Percentiles rank a stretch among this genome's conserved stretches.
phyloP scores from a whole-genome alignment of 1,140 invertebrate species.

The Zaprionus camerounensis region DNA sequence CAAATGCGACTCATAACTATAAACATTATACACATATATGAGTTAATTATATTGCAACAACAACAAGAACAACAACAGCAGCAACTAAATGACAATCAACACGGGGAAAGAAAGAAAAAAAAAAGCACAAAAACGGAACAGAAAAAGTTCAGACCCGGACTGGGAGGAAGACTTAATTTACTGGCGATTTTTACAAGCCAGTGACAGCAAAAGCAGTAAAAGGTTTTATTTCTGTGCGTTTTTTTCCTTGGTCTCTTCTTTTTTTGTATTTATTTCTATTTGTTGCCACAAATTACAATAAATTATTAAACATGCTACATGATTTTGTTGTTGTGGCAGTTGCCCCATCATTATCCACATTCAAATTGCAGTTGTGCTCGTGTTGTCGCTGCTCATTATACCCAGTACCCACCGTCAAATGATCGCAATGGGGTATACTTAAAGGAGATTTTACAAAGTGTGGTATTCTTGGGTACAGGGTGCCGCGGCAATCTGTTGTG shows the following conservation, averaged over 20 bases:
- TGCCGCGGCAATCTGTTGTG: not conserved
- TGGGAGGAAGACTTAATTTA: constrained; percentile 58
- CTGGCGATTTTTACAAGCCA: constrained; percentile 55
- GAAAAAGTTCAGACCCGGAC: constrained; percentile 5
- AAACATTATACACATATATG: constrained; percentile 79
- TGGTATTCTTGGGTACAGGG: not conserved
- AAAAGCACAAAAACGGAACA: constrained; percentile 18
- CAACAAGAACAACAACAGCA: constrained; percentile 18
- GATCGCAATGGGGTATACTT: not conserved
- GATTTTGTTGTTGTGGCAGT: constrained; percentile 33
- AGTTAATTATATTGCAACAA: constrained; percentile 76
- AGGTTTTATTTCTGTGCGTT: constrained; percentile 23
- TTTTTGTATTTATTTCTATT: constrained; percentile 26
- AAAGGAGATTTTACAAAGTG: not conserved
- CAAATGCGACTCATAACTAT: constrained; percentile 64
- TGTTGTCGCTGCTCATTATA: constrained; percentile 4
- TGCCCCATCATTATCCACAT: constrained; percentile 64
- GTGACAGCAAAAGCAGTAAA: constrained; percentile 24
- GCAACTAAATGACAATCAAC: constrained; percentile 51
- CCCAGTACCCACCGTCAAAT: not conserved
- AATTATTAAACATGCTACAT: constrained; percentile 79
- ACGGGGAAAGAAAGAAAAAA: constrained; percentile 10
- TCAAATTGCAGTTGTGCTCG: constrained; percentile 44
- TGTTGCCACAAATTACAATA: constrained; percentile 72
- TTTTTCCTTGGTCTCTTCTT: constrained; percentile 6